Base-by-base conservation (phyloP, 2,113 vertebrate genomes). In the Terrapene triunguis region DNA sequence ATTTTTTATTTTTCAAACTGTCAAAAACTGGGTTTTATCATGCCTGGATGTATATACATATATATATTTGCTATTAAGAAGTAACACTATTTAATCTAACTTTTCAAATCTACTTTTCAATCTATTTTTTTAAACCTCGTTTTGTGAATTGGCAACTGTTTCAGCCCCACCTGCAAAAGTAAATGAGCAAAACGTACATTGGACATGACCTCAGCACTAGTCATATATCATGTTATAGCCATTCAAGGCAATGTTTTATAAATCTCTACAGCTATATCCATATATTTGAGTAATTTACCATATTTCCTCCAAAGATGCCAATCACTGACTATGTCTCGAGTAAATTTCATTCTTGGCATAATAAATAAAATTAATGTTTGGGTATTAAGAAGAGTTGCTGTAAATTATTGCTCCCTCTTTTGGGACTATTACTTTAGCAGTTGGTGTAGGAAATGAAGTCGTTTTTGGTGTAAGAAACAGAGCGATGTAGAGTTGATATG, bases 351-450 rank as follows among this genome's bases (percentile, higher is more conserved):
- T 76, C 82, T 89, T 91, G 85, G 83, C 78, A 90, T 72, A 96
- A 94, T 95, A 97, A 98, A 97, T 95, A 96, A 96, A 95, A 96
- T 95, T 87, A 90, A 97, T 94, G 96, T 94, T 87, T 85, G 5
- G 55, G 12, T 89, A 69, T 95, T 97, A 92, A 94, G 92, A 89
- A 91, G 59, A 93, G 87, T 89, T 89, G 80, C 81, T 91, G 81
- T 95, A 93, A 97, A 89, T 96, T 91, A 95, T 88, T 88, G n/a
- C 92, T 95, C 93, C 80, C 69, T 96, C 85, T 97, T 93, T 92
- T 12, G 1, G 80, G 95, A 84, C 84, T 93, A 86, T 96, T 96
- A 69, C 93, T 96, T 97, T 95, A 95, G 84, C 85, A 96, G 93
- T 96, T 72, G 29, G 57, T 87, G 50, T 90, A 87, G 95, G 95